Percentiles rank a stretch among this genome's conserved stretches.
Conservation (phyloP, 1,140 invertebrate species). For the Phortica variegata region DNA sequence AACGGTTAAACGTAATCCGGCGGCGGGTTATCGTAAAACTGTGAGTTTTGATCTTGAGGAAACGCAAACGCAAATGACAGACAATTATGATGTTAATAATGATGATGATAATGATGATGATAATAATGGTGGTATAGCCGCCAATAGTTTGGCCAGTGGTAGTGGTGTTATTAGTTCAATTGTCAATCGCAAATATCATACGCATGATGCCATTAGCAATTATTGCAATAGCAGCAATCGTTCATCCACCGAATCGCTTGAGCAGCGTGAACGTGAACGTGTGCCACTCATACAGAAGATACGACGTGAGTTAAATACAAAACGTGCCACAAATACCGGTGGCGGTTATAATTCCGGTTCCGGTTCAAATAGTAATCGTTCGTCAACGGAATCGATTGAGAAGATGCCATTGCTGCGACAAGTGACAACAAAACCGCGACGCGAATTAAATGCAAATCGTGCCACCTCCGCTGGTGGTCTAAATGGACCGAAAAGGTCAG, state of each 20-base stretch:
- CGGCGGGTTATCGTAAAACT: conserved; percentile 43
- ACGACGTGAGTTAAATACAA: conserved; percentile 42
- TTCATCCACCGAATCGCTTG: conserved; percentile 37
- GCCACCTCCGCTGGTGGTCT: too few relatives aligned
- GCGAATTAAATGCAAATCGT: too few relatives aligned
- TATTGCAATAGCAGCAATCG: conserved; percentile 16
- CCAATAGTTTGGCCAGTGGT: background rate
- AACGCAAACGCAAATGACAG: conserved; percentile 1
- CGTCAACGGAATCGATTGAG: conserved; percentile 48
- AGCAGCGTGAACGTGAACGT: conserved; percentile 25
- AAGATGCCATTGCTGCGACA: conserved; percentile 40
- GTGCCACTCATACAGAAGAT: conserved; percentile 50
- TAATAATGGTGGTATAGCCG: too few relatives aligned
- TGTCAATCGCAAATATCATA: conserved; percentile 50
- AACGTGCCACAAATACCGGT: conserved; percentile 37
- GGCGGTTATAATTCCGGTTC: conserved; percentile 39
- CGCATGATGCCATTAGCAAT: conserved; percentile 49
- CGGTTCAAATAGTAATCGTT: conserved; percentile 48
- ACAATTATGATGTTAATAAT: too few relatives aligned
- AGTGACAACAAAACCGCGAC: conserved; percentile 11
- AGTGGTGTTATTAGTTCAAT: conserved; percentile 6
- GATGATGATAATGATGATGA: too few relatives aligned
- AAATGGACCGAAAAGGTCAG: background rate
- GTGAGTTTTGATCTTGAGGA: conserved; percentile 56
- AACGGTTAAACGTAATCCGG: conserved; percentile 22